Evolutionary conservation across 2,113 vertebrate species (phyloP).

Genomic region (Muntiacus reevesi): DNA sequence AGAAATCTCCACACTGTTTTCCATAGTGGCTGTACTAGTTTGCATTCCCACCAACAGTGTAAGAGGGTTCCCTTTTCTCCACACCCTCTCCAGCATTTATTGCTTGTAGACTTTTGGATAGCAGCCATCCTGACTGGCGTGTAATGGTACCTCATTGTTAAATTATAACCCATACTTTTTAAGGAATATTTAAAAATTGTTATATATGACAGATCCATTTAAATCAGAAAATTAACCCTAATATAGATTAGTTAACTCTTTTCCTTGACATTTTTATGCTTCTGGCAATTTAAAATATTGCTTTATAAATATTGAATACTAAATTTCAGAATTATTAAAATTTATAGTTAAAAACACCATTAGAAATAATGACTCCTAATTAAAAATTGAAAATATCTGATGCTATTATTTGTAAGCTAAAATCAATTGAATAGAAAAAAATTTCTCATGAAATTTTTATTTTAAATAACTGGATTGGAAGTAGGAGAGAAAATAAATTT

Average conservation of each 20-base stretch:
- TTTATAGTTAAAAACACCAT: neutral
- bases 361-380: neutral
- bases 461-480: conserved; percentile 20
- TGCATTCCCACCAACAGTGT: too few species aligned
- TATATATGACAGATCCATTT: neutral
- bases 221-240: neutral
- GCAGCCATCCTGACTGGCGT: too few species aligned
- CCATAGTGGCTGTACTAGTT: too few species aligned
- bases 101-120: too few species aligned
- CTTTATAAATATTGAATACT: neutral
- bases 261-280: neutral
- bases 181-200: neutral
- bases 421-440: neutral
- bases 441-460: neutral
- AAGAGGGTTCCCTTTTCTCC: too few species aligned
- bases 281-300: conserved; percentile 2
- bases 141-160: too few species aligned
- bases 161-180: neutral
- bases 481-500: neutral
- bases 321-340: neutral
- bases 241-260: neutral
- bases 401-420: neutral
- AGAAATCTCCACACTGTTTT: too few species aligned
- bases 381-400: neutral
- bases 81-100: too few species aligned